Conservation (phyloP, 2,113 vertebrate species). For the Empidonax traillii region DNA sequence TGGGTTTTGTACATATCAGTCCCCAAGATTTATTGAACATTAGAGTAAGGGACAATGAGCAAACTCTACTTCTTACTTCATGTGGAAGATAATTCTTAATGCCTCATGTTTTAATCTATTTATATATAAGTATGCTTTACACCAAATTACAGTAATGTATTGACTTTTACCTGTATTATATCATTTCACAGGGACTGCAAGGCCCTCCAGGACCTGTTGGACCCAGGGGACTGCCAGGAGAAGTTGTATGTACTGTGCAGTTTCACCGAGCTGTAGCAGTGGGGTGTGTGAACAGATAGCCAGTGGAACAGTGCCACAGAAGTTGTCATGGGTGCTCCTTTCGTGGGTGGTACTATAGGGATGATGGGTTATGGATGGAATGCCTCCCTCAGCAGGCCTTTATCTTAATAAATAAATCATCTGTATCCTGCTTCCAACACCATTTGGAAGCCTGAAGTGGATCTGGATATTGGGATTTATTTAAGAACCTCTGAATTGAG, state of each 20-base stretch:
- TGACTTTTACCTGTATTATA: neutral
- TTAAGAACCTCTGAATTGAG: neutral
- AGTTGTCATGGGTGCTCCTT: neutral
- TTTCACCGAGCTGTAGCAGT: neutral
- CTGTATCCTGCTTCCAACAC: neutral
- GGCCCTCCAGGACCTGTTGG: slow-evolving; percentile 83
- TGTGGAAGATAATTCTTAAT: neutral
- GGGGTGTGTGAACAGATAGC: neutral
- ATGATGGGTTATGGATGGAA: too few species aligned
- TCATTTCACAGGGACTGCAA: slow-evolving; percentile 81
- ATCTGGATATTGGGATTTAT: neutral
- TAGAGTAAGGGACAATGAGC: neutral
- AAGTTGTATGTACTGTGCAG: slow-evolving; percentile 76
- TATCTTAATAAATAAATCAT: neutral
- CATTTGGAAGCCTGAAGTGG: neutral
- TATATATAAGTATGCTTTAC: neutral
- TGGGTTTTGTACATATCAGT: neutral
- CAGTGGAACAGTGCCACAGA: neutral
- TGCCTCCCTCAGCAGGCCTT: neutral
- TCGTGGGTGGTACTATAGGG: neutral
- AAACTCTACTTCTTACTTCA: neutral
- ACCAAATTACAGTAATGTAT: neutral
- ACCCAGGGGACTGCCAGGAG: slow-evolving; percentile 84
- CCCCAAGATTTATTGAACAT: neutral
- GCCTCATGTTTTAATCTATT: neutral